A percentile compares a stretch with the other conserved stretches of the same genome.
These are phyloP conservation scores for Tokudaia muenninki DNA, from an alignment of 2,797 vertebrate species.

Conservation along the genomic window DNA sequence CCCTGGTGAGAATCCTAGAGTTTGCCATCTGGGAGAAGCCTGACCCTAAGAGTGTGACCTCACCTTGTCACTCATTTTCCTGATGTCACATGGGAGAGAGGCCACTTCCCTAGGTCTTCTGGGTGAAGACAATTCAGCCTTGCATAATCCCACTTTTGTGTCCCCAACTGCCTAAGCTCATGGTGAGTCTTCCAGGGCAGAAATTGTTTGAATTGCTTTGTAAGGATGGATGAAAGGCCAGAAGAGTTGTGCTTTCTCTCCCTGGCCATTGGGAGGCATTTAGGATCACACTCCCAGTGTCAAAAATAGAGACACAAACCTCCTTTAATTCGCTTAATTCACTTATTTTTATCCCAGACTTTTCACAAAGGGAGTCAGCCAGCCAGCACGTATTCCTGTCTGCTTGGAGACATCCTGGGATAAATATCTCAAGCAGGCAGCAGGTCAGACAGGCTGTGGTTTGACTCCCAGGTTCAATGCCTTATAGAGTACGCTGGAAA, in stretches of 20 bases:
- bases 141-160: neutral
- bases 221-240: neutral
- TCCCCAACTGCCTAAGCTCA: neutral
- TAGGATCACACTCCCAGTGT: conserved; percentile 10
- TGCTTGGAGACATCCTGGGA: neutral
- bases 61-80: neutral
- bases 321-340: conserved; percentile 67
- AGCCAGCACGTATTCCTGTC: conserved; percentile 11
- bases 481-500: neutral
- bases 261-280: conserved; percentile 9
- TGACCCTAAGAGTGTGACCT: neutral
- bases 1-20: neutral
- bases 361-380: conserved; percentile 14
- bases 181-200: neutral
- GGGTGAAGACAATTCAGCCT: neutral
- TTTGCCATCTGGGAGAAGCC: neutral
- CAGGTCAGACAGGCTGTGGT: neutral
- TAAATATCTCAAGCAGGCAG: neutral
- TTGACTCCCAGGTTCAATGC: neutral
- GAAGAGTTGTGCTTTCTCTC: conserved; percentile 39
- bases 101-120: neutral
- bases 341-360: conserved; percentile 51
- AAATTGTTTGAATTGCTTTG: conserved; percentile 30
- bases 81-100: neutral
- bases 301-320: conserved; percentile 59